Conservation (phyloP, 2,113 vertebrate genomes). For the Phocoena phocoena region DNA sequence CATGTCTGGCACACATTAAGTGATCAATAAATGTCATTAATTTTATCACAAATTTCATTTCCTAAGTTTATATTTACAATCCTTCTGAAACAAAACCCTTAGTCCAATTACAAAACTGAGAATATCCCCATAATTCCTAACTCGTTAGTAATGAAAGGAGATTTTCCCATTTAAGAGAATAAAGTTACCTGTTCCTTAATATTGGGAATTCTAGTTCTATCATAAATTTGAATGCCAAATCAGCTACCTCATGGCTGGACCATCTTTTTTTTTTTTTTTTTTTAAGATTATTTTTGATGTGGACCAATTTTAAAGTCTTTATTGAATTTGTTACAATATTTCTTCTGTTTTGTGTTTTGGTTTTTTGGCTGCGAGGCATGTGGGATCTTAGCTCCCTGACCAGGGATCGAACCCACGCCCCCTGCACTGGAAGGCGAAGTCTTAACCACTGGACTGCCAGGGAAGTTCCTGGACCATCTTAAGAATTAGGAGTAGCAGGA, state of each 20-base stretch:
- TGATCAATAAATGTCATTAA: not conserved
- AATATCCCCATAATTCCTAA: not conserved
- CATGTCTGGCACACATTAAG: not conserved
- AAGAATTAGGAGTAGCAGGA: conserved; percentile 21
- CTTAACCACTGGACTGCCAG: not conserved
- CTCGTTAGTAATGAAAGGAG: conserved; percentile 1
- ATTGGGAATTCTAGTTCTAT: not conserved
- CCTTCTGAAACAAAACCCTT: not conserved
- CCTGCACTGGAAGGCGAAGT: not conserved
- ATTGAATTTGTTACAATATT: too few species aligned
- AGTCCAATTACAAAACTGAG: not conserved
- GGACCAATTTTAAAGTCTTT: too few species aligned
- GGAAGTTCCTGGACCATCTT: not conserved
- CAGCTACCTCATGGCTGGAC: not conserved
- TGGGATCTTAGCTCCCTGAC: too few species aligned
- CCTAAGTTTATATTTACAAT: conserved; percentile 1
- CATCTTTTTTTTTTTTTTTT: too few species aligned
- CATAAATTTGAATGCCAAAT: not conserved
- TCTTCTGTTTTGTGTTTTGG: too few species aligned
- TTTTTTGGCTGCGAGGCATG: too few species aligned
- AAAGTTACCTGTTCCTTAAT: not conserved
- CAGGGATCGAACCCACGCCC: not conserved
- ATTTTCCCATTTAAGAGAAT: conserved; percentile 7
- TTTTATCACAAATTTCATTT: conserved; percentile 10
- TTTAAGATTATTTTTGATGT: too few species aligned